These are phyloP conservation scores for Halocynthia aurantium DNA, from an alignment of 23 tunicate genomes.

Conservation along the genomic window DNA sequence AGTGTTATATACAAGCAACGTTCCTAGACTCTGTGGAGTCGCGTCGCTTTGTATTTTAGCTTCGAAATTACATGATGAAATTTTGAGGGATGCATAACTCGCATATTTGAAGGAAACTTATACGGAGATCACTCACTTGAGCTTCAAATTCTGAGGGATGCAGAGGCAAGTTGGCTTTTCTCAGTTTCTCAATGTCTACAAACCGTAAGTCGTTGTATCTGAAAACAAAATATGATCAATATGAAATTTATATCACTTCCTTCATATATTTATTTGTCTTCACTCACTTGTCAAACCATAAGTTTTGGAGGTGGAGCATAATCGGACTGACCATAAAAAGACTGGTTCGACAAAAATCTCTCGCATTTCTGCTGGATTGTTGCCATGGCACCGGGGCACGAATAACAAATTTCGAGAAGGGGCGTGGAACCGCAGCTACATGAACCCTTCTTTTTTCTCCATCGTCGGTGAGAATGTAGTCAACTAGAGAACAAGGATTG, in stretches of 20 bases:
- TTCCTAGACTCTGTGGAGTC: not conserved
- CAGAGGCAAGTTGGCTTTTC: constrained; percentile 46
- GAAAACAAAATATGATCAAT: not conserved
- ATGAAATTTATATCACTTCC: not conserved
- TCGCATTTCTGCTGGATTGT: constrained; percentile 27
- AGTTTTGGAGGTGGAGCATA: constrained; percentile 68
- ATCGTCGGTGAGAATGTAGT: constrained; percentile 73
- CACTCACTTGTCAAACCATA: constrained; percentile 77
- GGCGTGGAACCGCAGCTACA: constrained; percentile 54
- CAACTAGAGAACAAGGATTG: constrained; percentile 41
- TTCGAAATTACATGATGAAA: not conserved
- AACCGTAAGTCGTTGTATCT: constrained; percentile 57
- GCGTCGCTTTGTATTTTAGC: not conserved
- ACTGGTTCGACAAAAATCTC: constrained; percentile 63
- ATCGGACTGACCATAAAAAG: constrained; percentile 76
- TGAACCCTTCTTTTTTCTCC: constrained; percentile 63
- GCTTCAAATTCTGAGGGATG: constrained; percentile 82
- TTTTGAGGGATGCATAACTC: not conserved
- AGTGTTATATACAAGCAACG: not conserved
- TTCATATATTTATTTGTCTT: not conserved
- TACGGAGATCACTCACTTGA: constrained; percentile 29
- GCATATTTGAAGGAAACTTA: no score
- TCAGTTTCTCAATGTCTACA: constrained; percentile 35
- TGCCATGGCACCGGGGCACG: constrained; percentile 99
- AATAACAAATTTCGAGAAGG: constrained; percentile 41